phyloP scores from a whole-genome alignment of 2,888 invertebrate species.

The Drosophila pseudotalamancana region DNA sequence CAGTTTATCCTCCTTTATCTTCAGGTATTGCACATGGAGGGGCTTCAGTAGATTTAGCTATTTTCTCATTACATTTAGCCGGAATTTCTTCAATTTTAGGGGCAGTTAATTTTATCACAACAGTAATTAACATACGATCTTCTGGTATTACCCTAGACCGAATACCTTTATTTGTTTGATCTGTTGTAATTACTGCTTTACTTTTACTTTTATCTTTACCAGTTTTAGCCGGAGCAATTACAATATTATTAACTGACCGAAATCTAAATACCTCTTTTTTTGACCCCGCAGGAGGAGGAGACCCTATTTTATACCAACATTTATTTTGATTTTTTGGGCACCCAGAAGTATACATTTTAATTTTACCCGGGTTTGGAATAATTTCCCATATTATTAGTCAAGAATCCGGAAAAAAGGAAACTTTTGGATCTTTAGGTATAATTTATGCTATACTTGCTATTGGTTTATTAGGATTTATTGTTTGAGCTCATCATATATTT shows the following conservation, averaged over 20 bases:
- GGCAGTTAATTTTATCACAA: conserved; percentile 92
- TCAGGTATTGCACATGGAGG: conserved; percentile 87
- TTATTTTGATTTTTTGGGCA: conserved; percentile 95
- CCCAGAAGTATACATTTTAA: conserved; percentile 92
- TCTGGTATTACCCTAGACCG: conserved; percentile 87
- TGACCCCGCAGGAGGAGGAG: conserved; percentile 92
- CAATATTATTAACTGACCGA: conserved; percentile 88
- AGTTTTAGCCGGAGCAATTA: conserved; percentile 91
- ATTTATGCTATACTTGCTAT: conserved; percentile 91
- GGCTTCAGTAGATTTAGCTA: conserved; percentile 89
- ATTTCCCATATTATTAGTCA: conserved; percentile 44
- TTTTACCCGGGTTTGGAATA: conserved; percentile 45
- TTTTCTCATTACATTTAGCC: conserved; percentile 91
- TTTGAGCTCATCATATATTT: conserved; percentile 88
- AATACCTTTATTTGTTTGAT: conserved; percentile 90
- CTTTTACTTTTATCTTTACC: conserved; percentile 89
- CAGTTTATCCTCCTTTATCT: conserved; percentile 86
- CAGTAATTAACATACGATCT: conserved; percentile 89
- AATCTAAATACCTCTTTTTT: conserved; percentile 93
- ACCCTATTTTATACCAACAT: conserved; percentile 92
- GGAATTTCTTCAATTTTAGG: conserved; percentile 91
- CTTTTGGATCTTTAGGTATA: conserved; percentile 90
- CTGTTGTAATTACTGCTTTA: conserved; percentile 88
- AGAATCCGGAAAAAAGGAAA: conserved; percentile 88
- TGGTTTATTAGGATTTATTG: conserved; percentile 1